Conservation (phyloP, 2,113 vertebrate genomes). For the Agapornis roseicollis region DNA sequence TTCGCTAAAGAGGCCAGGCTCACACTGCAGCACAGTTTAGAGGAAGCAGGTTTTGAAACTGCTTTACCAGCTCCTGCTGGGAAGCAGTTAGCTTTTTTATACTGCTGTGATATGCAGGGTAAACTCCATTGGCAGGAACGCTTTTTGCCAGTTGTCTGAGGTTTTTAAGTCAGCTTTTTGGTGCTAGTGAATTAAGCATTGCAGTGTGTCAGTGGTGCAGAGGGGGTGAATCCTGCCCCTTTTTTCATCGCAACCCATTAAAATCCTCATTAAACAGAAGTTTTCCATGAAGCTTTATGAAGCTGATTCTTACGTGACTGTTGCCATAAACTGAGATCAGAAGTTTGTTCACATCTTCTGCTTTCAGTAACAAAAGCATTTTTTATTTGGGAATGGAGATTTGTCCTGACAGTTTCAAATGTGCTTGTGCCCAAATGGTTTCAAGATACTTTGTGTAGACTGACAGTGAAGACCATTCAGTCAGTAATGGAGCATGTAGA, state of each 20-base stretch:
- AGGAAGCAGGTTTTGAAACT: background rate
- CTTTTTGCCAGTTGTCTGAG: background rate
- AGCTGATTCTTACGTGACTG: background rate
- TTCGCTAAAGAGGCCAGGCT: rapidly evolving
- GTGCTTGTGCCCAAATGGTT: background rate
- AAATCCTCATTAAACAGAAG: background rate
- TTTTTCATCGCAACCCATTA: background rate
- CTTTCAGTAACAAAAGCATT: background rate
- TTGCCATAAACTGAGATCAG: background rate
- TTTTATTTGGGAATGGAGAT: background rate
- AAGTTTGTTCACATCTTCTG: background rate
- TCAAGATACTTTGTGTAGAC: background rate
- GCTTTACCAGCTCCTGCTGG: background rate
- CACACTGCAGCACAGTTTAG: background rate
- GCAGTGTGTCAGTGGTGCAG: background rate
- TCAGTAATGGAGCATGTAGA: background rate
- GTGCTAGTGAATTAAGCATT: background rate
- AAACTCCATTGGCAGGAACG: background rate
- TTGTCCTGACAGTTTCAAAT: background rate
- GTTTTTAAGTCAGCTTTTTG: background rate
- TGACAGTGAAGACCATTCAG: background rate
- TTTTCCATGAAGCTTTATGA: background rate
- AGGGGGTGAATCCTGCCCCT: background rate
- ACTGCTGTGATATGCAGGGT: rapidly evolving
- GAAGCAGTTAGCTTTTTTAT: background rate